Evolutionary conservation across 2,797 vertebrate genomes (phyloP).

Genomic region (Synaphobranchus kaupii): DNA sequence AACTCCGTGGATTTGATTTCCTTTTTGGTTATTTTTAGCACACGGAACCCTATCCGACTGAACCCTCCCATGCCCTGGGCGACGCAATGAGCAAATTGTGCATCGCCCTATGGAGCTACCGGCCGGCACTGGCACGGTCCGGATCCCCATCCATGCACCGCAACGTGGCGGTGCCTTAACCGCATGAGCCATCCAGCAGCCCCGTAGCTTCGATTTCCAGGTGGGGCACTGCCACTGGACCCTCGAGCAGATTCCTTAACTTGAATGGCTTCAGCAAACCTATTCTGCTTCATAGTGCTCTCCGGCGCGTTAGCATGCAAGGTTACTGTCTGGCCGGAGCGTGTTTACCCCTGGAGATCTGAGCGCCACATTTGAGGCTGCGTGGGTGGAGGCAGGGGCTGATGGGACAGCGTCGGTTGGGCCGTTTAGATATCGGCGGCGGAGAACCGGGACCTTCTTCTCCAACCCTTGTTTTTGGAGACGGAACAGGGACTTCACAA

Average conservation of each 20-base stretch:
- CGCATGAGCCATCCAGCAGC: too few relatives aligned
- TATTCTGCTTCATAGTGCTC: neutral
- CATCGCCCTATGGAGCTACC: too few relatives aligned
- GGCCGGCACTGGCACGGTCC: too few relatives aligned
- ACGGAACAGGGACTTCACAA: neutral
- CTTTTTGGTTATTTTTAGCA: too few relatives aligned
- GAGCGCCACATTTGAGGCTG: neutral
- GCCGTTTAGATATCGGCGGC: neutral
- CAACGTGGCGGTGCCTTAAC: too few relatives aligned
- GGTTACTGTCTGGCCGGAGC: neutral
- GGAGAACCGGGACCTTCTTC: neutral
- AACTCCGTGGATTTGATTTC: neutral
- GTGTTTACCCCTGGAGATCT: too few relatives aligned
- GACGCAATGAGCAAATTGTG: too few relatives aligned
- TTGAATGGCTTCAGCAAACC: neutral
- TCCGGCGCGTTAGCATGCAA: neutral
- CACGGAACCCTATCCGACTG: too few relatives aligned
- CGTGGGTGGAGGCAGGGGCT: neutral
- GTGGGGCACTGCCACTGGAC: neutral
- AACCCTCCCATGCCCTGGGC: too few relatives aligned
- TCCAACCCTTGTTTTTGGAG: neutral
- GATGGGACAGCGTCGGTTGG: neutral
- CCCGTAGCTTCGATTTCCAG: neutral
- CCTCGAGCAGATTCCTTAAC: neutral
- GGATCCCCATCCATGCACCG: too few relatives aligned